Conservation (phyloP, 92 coral and sea anemone genomes). For the Galaxea fascicularis region DNA sequence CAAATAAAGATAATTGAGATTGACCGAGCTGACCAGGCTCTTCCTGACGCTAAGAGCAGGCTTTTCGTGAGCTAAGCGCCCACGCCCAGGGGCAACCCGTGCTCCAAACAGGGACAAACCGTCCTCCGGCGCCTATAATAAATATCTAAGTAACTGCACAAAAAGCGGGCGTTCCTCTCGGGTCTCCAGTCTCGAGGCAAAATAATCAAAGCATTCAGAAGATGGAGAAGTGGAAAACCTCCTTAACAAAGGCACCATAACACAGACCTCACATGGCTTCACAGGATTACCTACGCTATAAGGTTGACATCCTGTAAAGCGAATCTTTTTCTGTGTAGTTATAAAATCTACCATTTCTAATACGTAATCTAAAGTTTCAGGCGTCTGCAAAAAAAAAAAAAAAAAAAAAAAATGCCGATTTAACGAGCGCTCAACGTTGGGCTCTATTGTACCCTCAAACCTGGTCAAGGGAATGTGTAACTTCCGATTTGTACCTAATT, state of each 20-base stretch:
- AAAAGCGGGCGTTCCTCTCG: constrained; percentile 44
- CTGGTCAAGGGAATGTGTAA: too few relatives aligned
- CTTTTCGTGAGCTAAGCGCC: constrained; percentile 25
- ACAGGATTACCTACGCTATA: too few relatives aligned
- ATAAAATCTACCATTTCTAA: too few relatives aligned
- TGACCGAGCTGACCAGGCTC: constrained; percentile 30
- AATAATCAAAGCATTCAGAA: constrained; percentile 38
- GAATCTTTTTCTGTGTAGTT: too few relatives aligned
- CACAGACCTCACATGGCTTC: background rate
- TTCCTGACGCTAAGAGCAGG: constrained; percentile 48
- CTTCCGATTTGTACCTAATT: too few relatives aligned
- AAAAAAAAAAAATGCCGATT: too few relatives aligned
- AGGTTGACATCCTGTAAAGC: too few relatives aligned
- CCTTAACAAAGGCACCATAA: constrained; percentile 21
- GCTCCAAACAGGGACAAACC: background rate
- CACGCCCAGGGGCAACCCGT: background rate
- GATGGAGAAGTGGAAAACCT: constrained; percentile 17
- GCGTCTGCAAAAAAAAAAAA: too few relatives aligned
- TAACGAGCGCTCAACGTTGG: too few relatives aligned
- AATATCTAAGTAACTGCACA: background rate
- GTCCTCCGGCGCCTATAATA: background rate
- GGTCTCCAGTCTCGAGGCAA: constrained; percentile 2
- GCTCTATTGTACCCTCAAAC: too few relatives aligned
- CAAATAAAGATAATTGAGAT: constrained; percentile 27
- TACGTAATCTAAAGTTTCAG: too few relatives aligned